A percentile compares a stretch with the other conserved stretches of the same genome.
Evolutionary conservation across 2,797 vertebrate species (phyloP).

Genomic region (Platyrinchus mystaceus): DNA sequence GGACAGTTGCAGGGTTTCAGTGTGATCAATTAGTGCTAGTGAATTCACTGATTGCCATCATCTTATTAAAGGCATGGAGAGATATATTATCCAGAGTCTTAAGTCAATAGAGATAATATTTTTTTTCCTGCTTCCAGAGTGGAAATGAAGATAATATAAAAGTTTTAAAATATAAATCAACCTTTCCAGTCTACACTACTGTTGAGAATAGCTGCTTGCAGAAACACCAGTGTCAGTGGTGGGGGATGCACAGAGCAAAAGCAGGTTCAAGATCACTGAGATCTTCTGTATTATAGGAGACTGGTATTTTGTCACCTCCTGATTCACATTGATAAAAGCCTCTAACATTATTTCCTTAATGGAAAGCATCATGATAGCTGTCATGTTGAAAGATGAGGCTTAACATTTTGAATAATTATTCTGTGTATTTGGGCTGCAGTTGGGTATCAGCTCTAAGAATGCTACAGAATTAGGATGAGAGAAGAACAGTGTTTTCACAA

Average conservation of each 20-base stretch:
- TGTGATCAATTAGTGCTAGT: background rate
- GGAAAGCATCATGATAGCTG: background rate
- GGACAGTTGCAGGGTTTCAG: background rate
- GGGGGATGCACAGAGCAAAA: background rate
- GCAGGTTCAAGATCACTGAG: background rate
- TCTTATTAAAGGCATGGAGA: background rate
- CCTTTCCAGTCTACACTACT: background rate
- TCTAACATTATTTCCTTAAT: background rate
- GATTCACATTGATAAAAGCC: background rate
- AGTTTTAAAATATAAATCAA: background rate
- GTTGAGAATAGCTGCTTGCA: background rate
- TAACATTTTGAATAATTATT: background rate
- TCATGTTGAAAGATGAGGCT: background rate
- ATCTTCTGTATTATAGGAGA: background rate
- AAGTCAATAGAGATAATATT: background rate
- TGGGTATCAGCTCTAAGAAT: slow-evolving; percentile 38
- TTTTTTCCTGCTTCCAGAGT: background rate
- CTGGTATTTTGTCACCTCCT: background rate
- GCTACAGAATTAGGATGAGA: slow-evolving; percentile 51
- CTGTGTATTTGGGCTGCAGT: slow-evolving; percentile 40
- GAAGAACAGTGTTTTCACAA: slow-evolving; percentile 35
- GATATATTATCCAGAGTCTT: background rate
- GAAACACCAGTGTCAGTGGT: background rate
- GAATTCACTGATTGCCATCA: background rate
- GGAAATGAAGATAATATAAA: background rate